Percentiles rank a stretch among this genome's conserved stretches.
Evolutionary conservation across 2,113 vertebrate species (phyloP).

Genomic region (Entosphenus tridentatus): DNA sequence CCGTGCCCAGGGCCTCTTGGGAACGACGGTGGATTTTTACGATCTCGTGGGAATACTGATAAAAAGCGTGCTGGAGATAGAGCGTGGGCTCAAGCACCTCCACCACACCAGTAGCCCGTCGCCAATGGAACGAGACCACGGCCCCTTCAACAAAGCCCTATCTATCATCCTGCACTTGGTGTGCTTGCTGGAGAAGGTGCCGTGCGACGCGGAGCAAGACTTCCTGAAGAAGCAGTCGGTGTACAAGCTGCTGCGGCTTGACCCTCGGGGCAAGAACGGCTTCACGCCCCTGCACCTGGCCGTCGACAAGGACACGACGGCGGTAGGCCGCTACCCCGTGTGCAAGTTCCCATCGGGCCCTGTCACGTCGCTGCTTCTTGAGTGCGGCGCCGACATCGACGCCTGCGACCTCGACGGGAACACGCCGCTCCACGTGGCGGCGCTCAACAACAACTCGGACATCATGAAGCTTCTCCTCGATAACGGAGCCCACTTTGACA

Average conservation of each 20-base stretch:
- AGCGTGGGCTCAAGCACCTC: constrained; percentile 46
- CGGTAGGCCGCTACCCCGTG: constrained; percentile 70
- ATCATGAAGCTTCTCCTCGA: constrained; percentile 57
- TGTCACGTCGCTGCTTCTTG: constrained; percentile 46
- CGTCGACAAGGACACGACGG: constrained; percentile 61
- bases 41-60: constrained; percentile 70
- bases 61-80: constrained; percentile 74
- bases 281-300: constrained; percentile 77
- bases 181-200: constrained; percentile 62
- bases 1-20: constrained; percentile 50
- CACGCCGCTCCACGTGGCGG: constrained; percentile 55
- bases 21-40: constrained; percentile 46
- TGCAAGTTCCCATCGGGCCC: constrained; percentile 63
- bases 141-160: constrained; percentile 64
- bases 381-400: constrained; percentile 64
- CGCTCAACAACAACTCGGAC: constrained; percentile 43
- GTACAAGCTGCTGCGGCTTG: constrained; percentile 62
- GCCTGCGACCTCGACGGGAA: constrained; percentile 78
- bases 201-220: constrained; percentile 48
- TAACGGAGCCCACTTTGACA: constrained; percentile 60
- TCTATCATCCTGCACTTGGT: constrained; percentile 75
- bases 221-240: constrained; percentile 64
- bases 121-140: constrained; percentile 24
- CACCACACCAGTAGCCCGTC: constrained; percentile 31
- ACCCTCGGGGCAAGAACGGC: constrained; percentile 45